Evolutionary conservation across 92 coral and sea anemone genomes (phyloP), one percentile per base, ranked within the genome.

Genomic region (Parazoanthus atlanticus): DNA sequence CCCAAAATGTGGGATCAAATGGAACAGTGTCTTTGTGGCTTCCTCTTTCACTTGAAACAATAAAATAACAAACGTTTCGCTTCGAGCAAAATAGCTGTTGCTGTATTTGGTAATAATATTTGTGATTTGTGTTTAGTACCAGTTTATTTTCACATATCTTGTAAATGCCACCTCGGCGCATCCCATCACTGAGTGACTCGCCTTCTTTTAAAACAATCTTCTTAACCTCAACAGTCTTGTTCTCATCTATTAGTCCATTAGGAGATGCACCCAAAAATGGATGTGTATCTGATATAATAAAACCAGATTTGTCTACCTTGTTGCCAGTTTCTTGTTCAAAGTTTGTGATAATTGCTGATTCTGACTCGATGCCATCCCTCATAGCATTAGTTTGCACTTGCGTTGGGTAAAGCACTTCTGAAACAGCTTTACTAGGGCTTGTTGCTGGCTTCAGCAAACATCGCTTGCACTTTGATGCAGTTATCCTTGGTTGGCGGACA

Each of bases 401-500:
- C 52, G 84, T 34, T 10, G 76, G 56, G 65, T 88, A 91, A 26
- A 91, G 78, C 17, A 91, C 91, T 70, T 91, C 93, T 47, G 87
- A 74, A 11, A 92, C 46, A 81, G 93, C 93, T 71, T 92, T 90
- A 38, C 92, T 92, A 29, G 93, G 93, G 75, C 92, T 91, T 28
- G 80, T 70, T 34, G 79, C 21, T 34, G 79, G 88, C 78, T 85
- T 85, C 43, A 70, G 34, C 73, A 93, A 46, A 82, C 95, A 93
- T 43, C 92, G 75, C 81, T 91, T 93, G 52, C 85, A 54, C 85
- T 91, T 81, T 83, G 93, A 93, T 28, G 95, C 93, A 80, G 93
- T 93, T 34, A 93, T 93, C 49, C 95, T 85, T 76, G 94, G 92
- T 69, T 93, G 81, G 43, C 94, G 86, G 38, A 93, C 91, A 89